These are phyloP conservation scores for Leptocoma aspasia DNA, from an alignment of 2,113 vertebrate genomes.

Conservation along the genomic window DNA sequence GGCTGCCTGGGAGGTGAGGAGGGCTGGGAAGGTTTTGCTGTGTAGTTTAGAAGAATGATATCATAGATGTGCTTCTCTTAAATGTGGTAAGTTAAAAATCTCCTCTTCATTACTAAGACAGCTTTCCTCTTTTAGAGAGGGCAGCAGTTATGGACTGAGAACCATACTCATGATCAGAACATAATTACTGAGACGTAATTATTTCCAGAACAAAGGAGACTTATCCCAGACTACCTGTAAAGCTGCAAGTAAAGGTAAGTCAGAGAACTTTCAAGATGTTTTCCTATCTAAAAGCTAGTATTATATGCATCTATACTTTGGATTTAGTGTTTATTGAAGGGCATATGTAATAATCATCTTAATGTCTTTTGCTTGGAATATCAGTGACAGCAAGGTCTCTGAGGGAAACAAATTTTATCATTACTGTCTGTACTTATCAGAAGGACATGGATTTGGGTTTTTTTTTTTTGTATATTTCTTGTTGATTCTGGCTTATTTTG, in stretches of 20 bases:
- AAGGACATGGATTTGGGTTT: fast-evolving
- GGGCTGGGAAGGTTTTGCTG: neutral
- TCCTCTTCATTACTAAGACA: fast-evolving
- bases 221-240: neutral
- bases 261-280: neutral
- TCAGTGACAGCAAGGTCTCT: neutral
- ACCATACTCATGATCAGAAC: no score
- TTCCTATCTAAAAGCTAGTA: neutral
- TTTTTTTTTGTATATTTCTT: neutral
- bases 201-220: neutral
- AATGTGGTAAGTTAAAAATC: neutral
- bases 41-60: neutral
- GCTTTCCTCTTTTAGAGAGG: neutral
- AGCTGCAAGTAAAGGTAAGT: neutral
- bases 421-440: neutral
- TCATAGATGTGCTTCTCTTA: neutral
- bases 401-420: neutral
- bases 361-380: neutral
- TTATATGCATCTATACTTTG: neutral
- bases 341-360: fast-evolving
- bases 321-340: neutral
- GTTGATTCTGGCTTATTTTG: neutral
- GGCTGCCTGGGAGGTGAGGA: neutral
- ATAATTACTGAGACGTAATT: no score
- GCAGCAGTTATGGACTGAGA: neutral